phyloP scores from a whole-genome alignment of 2,888 invertebrate genomes.

The Synanthedon andrenaeformis region DNA sequence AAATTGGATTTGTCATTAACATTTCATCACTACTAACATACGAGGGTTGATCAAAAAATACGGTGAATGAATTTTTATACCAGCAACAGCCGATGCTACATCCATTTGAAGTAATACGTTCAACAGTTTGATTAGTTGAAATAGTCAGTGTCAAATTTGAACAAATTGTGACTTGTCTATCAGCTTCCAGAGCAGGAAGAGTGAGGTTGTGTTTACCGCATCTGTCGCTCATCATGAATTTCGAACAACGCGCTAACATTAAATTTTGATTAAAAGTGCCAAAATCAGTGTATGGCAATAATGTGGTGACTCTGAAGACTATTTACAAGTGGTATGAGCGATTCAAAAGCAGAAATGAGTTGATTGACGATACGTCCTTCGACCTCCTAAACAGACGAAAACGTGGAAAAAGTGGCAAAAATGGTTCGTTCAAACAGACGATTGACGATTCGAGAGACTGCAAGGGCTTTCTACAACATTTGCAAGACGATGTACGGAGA shows the following conservation, averaged over 20 bases:
- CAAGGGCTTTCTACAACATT: not conserved
- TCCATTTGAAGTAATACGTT: not conserved
- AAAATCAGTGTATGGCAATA: no score
- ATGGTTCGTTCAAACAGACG: not conserved
- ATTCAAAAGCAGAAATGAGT: slow-evolving; percentile 1
- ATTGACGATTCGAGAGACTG: no score
- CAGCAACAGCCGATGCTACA: slow-evolving; percentile 1
- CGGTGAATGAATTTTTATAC: not conserved
- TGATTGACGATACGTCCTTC: not conserved
- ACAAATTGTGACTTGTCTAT: not conserved
- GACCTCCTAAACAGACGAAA: slow-evolving; percentile 1
- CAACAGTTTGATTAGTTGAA: not conserved
- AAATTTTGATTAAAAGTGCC: no score
- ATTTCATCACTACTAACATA: no score
- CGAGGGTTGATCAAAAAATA: not conserved
- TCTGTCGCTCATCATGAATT: no score
- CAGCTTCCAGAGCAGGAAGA: not conserved
- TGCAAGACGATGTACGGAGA: not conserved
- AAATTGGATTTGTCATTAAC: no score
- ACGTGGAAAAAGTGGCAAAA: not conserved
- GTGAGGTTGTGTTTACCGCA: not conserved
- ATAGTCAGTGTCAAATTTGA: not conserved
- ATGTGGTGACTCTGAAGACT: no score
- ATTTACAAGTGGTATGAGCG: not conserved
- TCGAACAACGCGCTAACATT: no score